Percentiles rank a stretch among this genome's conserved stretches.
Evolutionary conservation across 2,113 vertebrate species (phyloP).

Genomic region (Nestor notabilis): DNA sequence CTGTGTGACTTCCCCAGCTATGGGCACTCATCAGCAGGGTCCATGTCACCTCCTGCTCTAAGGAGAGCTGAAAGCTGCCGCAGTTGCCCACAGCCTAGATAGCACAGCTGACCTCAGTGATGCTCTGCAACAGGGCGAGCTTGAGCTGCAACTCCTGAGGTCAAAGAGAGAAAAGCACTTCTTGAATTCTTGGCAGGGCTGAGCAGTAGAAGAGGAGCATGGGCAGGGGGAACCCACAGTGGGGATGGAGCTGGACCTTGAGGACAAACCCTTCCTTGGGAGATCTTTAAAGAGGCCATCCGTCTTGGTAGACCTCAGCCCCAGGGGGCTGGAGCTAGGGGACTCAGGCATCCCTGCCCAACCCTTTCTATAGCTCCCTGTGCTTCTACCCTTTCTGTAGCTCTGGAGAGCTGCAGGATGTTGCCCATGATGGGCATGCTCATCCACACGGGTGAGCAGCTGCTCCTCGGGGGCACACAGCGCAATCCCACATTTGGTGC

Average conservation of each 20-base stretch:
- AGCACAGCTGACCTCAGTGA: background rate
- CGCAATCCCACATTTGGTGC: background rate
- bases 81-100: background rate
- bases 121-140: background rate
- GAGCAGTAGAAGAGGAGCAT: background rate
- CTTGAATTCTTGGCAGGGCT: background rate
- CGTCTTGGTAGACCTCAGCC: background rate
- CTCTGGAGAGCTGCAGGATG: background rate
- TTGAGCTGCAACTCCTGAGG: background rate
- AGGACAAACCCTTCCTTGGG: background rate
- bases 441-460: background rate
- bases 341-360: too few relatives aligned
- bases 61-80: background rate
- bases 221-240: too few relatives aligned
- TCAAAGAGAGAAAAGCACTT: background rate
- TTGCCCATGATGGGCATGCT: background rate
- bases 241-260: too few relatives aligned
- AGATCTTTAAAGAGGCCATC: background rate
- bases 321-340: background rate
- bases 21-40: background rate
- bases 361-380: too few relatives aligned
- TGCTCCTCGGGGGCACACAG: background rate
- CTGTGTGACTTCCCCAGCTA: background rate
- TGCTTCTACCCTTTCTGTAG: background rate
- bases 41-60: background rate